These are phyloP conservation scores for Tachystola acroxantha DNA, from an alignment of 2,888 invertebrate species.

Conservation along the genomic window DNA sequence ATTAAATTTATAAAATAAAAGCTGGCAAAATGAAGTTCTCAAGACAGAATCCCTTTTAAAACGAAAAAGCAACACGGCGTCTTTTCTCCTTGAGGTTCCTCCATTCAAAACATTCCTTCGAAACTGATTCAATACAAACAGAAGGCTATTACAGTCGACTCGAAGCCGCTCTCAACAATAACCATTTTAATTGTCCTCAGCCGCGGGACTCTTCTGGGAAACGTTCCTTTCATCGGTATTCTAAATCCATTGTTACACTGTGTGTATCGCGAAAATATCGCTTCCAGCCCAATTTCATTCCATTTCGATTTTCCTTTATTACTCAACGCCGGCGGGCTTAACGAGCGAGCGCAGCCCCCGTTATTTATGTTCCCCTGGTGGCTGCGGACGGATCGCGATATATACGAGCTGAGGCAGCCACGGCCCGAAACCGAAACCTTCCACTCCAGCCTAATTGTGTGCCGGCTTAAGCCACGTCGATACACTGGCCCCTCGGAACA, in stretches of 20 bases:
- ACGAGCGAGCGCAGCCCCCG: slow-evolving; percentile 70
- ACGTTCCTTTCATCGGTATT: slow-evolving; percentile 58
- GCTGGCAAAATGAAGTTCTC: slow-evolving; percentile 51
- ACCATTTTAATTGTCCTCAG: slow-evolving; percentile 68
- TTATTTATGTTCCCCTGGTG: slow-evolving; percentile 77
- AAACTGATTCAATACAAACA: slow-evolving; percentile 59
- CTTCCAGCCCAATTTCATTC: slow-evolving; percentile 75
- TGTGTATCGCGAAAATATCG: slow-evolving; percentile 72
- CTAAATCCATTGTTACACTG: slow-evolving; percentile 65
- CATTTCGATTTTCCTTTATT: slow-evolving; percentile 79
- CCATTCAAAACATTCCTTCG: slow-evolving; percentile 56
- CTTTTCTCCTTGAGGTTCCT: slow-evolving; percentile 52
- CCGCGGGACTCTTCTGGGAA: slow-evolving; percentile 52
- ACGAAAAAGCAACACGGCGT: slow-evolving; percentile 49
- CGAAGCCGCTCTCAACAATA: slow-evolving; percentile 55
- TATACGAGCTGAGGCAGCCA: slow-evolving; percentile 53
- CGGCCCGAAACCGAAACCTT: slow-evolving; percentile 58
- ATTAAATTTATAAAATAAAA: slow-evolving; percentile 63
- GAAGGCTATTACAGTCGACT: slow-evolving; percentile 45
- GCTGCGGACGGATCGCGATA: slow-evolving; percentile 71
- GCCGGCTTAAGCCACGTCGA: slow-evolving; percentile 62
- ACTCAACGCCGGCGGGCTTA: slow-evolving; percentile 74
- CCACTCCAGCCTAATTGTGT: slow-evolving; percentile 69
- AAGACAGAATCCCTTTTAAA: slow-evolving; percentile 42
- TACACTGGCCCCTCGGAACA: slow-evolving; percentile 46